A percentile compares a stretch with the other conserved stretches of the same genome.
These are phyloP conservation scores for Nephila pilipes DNA, from an alignment of 1,140 invertebrate genomes.

Conservation along the genomic window DNA sequence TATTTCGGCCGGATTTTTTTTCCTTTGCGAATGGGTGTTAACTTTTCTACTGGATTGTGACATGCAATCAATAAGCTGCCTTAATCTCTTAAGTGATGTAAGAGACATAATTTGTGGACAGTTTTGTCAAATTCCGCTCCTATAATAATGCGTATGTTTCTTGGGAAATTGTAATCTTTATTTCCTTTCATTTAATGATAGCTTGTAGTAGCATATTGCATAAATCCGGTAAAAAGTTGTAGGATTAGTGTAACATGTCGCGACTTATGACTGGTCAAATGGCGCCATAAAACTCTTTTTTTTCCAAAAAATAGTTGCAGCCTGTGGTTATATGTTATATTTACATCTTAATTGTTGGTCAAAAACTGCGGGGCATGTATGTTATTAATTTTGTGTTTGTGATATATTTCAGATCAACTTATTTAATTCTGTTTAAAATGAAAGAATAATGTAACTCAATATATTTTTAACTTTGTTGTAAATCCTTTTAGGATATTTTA, in stretches of 20 bases:
- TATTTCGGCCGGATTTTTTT: not conserved
- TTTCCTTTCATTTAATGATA: not conserved
- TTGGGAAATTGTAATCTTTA: not conserved
- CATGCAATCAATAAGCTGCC: not conserved
- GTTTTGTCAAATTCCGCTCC: not conserved
- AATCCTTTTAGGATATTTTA: too few relatives aligned
- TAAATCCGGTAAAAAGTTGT: slow-evolving; percentile 3
- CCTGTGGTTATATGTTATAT: too few relatives aligned
- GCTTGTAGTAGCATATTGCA: not conserved
- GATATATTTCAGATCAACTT: too few relatives aligned
- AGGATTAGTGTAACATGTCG: not conserved
- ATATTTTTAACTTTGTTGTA: too few relatives aligned
- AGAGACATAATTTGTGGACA: not conserved
- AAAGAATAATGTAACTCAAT: too few relatives aligned
- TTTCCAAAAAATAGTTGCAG: too few relatives aligned
- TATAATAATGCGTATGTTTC: not conserved
- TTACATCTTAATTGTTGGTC: too few relatives aligned
- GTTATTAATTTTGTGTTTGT: too few relatives aligned
- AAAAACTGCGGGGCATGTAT: too few relatives aligned
- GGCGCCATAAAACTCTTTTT: too few relatives aligned
- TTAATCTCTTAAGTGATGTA: slow-evolving; percentile 13
- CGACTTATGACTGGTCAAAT: not conserved
- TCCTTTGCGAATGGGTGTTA: not conserved
- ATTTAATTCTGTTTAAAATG: too few relatives aligned
- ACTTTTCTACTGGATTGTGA: not conserved